Evolutionary conservation across 2,113 vertebrate genomes (phyloP), one percentile per base, ranked within the genome.

Genomic region (Hypanus sabinus): DNA sequence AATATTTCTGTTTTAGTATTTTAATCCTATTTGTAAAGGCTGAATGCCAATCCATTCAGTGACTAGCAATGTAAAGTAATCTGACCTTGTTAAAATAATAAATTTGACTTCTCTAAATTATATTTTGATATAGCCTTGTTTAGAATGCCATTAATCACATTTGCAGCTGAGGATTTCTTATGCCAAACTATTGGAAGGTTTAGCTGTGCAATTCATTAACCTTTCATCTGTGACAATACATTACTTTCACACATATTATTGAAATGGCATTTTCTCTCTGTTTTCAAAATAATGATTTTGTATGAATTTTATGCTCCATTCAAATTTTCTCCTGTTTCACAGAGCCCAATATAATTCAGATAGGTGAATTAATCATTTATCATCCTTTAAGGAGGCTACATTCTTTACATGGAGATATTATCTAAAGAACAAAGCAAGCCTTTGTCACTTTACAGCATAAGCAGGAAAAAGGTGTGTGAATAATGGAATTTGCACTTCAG

Each of bases 1-100:
- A 71, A 71, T 92, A 92, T 92, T 92, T 92, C 65, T 24, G 62
- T 71, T 33, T 92, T 92, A 71, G n/a, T 65, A 92, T 92, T 22
- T 27, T 92, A 92, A 90, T n/a, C 36, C 65, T 92, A 92, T 92
- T 92, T 92, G 33, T 46, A 92, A 92, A 92, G 90, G 90, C 90
- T 70, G 8, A 73, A 71, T 46, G 90, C 90, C 90, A 92, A 71
- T 27, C 20, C n/a, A 12, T 71, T 92, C 90, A 71, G 68, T 92
- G 90, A 71, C 65, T 71, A 92, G 33, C 90, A 92, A 92, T 38
- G 90, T 36, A 92, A 92, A 70, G 20, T 70, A 92, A n/a, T 68
- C 90, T 71, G 57, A 92, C 11, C 68, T 71, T 46, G 68, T 24
- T 16, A 75, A 93, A 46, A 38, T 93, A 38, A 93, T n/a, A 92